A percentile compares a stretch with the other conserved stretches of the same genome.
These are phyloP conservation scores for Cephus rjabovi DNA, from an alignment of 2,888 invertebrate species.

Conservation along the genomic window DNA sequence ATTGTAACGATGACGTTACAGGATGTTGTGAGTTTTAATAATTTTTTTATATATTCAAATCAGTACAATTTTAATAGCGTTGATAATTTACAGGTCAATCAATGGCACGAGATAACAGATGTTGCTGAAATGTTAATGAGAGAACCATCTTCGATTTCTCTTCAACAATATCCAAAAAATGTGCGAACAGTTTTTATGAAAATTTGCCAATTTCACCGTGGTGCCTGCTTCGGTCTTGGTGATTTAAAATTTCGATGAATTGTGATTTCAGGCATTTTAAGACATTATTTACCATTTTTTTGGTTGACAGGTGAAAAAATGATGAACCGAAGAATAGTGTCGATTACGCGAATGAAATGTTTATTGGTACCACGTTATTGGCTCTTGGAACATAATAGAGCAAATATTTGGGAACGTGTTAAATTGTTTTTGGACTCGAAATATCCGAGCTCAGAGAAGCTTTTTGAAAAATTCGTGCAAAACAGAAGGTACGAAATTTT, in stretches of 20 bases:
- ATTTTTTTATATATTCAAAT: background rate
- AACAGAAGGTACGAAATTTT: constrained; percentile 62
- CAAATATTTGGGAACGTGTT: constrained; percentile 76
- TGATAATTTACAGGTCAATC: constrained; percentile 43
- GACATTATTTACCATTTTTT: background rate
- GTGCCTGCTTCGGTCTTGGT: constrained; percentile 77
- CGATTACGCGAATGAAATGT: constrained; percentile 74
- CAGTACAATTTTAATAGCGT: no score
- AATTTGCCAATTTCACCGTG: constrained; percentile 72
- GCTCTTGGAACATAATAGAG: constrained; percentile 75
- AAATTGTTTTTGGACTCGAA: constrained; percentile 72
- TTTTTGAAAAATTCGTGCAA: constrained; percentile 71
- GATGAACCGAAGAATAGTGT: constrained; percentile 76
- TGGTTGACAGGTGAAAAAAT: constrained; percentile 71
- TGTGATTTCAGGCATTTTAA: background rate
- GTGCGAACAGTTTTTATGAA: constrained; percentile 66
- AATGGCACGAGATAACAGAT: constrained; percentile 61
- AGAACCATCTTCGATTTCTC: constrained; percentile 47
- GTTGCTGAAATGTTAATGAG: constrained; percentile 53
- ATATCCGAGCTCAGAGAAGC: constrained; percentile 71
- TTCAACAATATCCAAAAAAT: constrained; percentile 43
- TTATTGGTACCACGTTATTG: constrained; percentile 78
- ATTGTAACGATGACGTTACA: constrained; percentile 52
- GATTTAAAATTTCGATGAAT: background rate
- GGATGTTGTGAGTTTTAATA: constrained; percentile 49